Conservation (phyloP, 2,888 invertebrate genomes). For the Taenaris catops region DNA sequence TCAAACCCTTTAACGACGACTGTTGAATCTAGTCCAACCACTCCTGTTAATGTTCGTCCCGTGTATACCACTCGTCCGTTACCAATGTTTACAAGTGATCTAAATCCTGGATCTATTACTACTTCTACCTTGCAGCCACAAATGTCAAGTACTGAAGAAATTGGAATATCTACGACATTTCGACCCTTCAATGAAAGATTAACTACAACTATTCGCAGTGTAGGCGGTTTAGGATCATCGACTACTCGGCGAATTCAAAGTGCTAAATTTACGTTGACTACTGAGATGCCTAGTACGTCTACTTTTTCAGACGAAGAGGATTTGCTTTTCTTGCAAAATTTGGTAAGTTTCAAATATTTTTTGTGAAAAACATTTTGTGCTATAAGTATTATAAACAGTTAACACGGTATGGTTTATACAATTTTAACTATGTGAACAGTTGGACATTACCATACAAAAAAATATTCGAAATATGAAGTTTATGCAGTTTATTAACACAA, state of each 20-base stretch:
- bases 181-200: slow-evolving; percentile 47
- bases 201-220: slow-evolving; percentile 39
- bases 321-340: slow-evolving; percentile 79
- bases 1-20: slow-evolving; percentile 61
- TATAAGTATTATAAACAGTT: no score
- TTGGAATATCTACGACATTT: slow-evolving; percentile 62
- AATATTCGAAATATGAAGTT: no score
- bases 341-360: slow-evolving; percentile 63
- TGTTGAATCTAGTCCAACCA: slow-evolving; percentile 54
- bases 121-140: slow-evolving; percentile 48
- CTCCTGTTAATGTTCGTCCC: slow-evolving; percentile 52
- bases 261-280: slow-evolving; percentile 44
- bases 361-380: no score
- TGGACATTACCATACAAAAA: no score
- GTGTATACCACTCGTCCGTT: slow-evolving; percentile 47
- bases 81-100: slow-evolving; percentile 40
- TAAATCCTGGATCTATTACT: slow-evolving; percentile 39
- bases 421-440: no score
- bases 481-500: no score
- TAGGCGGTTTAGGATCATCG: slow-evolving; percentile 31
- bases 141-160: slow-evolving; percentile 41
- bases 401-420: no score
- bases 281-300: slow-evolving; percentile 62
- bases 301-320: slow-evolving; percentile 78
- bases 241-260: slow-evolving; percentile 39